These are phyloP conservation scores for Pseudococcus jackbeardsleyi DNA, from an alignment of 2,888 invertebrate species.

Conservation along the genomic window DNA sequence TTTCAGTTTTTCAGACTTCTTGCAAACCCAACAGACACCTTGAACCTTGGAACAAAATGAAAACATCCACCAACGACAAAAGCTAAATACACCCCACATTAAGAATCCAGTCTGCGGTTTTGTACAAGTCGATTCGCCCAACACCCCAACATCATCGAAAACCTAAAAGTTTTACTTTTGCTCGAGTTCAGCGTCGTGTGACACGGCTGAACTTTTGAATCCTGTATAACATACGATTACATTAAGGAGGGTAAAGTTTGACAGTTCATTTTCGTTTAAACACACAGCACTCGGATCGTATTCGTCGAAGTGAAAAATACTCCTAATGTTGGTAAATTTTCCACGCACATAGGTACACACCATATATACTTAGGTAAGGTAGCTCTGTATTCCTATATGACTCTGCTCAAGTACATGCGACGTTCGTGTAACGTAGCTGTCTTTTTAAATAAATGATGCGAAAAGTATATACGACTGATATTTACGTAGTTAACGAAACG, in stretches of 20 bases:
- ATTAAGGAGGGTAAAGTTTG: background rate
- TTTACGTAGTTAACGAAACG: background rate
- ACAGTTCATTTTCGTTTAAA: background rate
- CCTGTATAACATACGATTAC: background rate
- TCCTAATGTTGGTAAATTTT: background rate
- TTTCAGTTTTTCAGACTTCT: too few species aligned
- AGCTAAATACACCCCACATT: too few species aligned
- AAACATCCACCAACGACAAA: too few species aligned
- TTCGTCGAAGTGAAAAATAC: background rate
- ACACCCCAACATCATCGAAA: too few species aligned
- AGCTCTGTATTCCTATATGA: background rate
- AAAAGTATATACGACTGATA: background rate
- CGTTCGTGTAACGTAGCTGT: slow-evolving; percentile 1
- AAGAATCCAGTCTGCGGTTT: too few species aligned
- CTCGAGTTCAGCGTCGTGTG: background rate
- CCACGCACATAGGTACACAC: background rate
- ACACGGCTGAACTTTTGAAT: background rate
- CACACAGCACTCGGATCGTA: background rate
- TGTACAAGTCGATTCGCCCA: too few species aligned
- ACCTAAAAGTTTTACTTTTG: too few species aligned
- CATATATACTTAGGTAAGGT: background rate
- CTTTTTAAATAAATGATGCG: background rate
- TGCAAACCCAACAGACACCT: too few species aligned
- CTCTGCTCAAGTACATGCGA: background rate
- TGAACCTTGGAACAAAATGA: too few species aligned